Base-by-base conservation (phyloP, 2,797 vertebrate genomes). In the Fundulus diaphanus region DNA sequence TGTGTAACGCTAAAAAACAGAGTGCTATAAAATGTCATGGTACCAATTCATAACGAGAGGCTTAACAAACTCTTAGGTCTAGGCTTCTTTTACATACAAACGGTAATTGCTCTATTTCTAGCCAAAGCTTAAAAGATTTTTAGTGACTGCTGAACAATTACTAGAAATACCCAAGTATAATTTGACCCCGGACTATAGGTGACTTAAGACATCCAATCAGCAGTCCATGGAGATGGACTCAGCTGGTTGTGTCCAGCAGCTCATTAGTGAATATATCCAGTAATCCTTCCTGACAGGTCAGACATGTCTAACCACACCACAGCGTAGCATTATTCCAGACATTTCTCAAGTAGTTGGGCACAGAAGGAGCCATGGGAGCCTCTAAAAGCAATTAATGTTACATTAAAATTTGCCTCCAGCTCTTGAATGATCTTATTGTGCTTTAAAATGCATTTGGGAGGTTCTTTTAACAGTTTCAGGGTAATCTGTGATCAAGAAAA, bases 241-340 rank as follows among this genome's bases (percentile, higher is more conserved):
- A 80, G 78, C 68, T 75, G 70, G 80, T 73, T 66, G 75, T 73
- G 80, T 77, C 68, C 82, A 72, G 81, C 77, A 70, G 77, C 92
- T 93, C 89, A 87, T 94, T 94, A 94, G 83, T 22, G 74, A 88
- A 81, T 61, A 54, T 82, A 84, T 89, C 87, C 81, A 72, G 83
- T 85, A 81, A 86, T 83, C 77, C 77, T 63, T 61, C 59, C 72
- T 77, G 88, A 87, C 88, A 77, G 82, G 81, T 79, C 80, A 24
- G 83, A 78, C 71, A 89, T 84, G 87, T 89, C 77, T 73, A 87
- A 82, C 74, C 77, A 83, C 74, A 63, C 46, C 51, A 49, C n/a
- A 31, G 77, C 76, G 65, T 33, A 24, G 73, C 74, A 76, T 72
- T 52, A 77, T 80, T 87, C 51, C 16, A 81, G 81, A 87, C 73